Evolutionary conservation across 2,888 invertebrate species (phyloP).

Genomic region (Ecdyonurus torrentis): DNA sequence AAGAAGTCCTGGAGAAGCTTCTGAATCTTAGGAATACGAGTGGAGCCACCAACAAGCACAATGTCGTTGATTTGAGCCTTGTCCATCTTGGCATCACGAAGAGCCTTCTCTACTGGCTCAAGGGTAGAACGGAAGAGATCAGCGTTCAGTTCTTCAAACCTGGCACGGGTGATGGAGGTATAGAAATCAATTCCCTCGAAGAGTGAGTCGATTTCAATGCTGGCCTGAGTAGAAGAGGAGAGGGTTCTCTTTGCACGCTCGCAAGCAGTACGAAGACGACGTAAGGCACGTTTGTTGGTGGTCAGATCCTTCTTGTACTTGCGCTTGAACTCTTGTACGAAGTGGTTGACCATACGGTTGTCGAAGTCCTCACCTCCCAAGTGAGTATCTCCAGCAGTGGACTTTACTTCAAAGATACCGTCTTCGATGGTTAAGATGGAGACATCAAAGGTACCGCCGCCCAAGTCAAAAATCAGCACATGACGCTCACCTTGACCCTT

Average conservation of each 20-base stretch:
- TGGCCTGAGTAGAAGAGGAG: slow-evolving; percentile 30
- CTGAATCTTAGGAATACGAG: slow-evolving; percentile 50
- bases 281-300: slow-evolving; percentile 26
- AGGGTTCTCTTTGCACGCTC: slow-evolving; percentile 32
- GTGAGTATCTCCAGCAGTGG: slow-evolving; percentile 42
- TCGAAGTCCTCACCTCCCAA: slow-evolving; percentile 41
- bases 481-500: slow-evolving; percentile 28
- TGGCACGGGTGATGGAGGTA: slow-evolving; percentile 41
- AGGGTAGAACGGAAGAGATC: slow-evolving; percentile 40
- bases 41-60: slow-evolving; percentile 46
- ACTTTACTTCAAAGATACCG: slow-evolving; percentile 49
- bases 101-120: slow-evolving; percentile 44
- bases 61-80: slow-evolving; percentile 37
- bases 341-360: slow-evolving; percentile 36
- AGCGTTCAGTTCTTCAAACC: slow-evolving; percentile 36
- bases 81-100: slow-evolving; percentile 42
- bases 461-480: slow-evolving; percentile 44
- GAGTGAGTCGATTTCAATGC: slow-evolving; percentile 36
- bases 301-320: slow-evolving; percentile 31
- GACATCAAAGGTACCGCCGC: slow-evolving; percentile 50
- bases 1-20: slow-evolving; percentile 36
- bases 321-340: slow-evolving; percentile 35
- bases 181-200: slow-evolving; percentile 44
- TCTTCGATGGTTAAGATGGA: slow-evolving; percentile 49
- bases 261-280: slow-evolving; percentile 30